Percentiles rank a stretch among this genome's conserved stretches.
Evolutionary conservation across 1,140 invertebrate species (phyloP).

Genomic region (Scaptomyza pallida): DNA sequence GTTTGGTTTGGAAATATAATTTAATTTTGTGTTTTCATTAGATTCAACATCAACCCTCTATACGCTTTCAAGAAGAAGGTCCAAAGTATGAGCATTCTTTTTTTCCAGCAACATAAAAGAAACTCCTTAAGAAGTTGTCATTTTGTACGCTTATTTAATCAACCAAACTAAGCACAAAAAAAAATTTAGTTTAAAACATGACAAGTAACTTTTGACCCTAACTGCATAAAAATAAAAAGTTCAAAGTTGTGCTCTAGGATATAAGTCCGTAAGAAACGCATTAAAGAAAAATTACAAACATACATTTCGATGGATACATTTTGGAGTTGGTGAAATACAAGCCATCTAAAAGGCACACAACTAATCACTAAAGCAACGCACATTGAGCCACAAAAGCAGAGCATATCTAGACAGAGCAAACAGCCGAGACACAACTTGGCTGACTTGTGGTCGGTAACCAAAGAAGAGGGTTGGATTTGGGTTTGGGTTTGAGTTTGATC

Average conservation of each 20-base stretch:
- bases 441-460: slow-evolving; percentile 34
- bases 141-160: too few species aligned
- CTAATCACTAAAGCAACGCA: slow-evolving; percentile 33
- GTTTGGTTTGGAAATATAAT: too few species aligned
- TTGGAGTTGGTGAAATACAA: too few species aligned
- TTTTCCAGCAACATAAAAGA: too few species aligned
- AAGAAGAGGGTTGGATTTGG: neutral
- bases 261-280: neutral
- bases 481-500: slow-evolving; percentile 14
- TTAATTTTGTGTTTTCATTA: too few species aligned
- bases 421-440: slow-evolving; percentile 5
- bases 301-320: too few species aligned
- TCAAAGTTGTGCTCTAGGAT: neutral
- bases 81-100: too few species aligned
- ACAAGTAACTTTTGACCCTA: neutral
- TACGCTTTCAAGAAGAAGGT: too few species aligned
- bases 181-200: neutral
- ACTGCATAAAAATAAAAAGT: neutral
- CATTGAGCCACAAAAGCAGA: neutral
- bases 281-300: neutral
- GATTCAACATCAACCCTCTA: too few species aligned
- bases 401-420: slow-evolving; percentile 35
- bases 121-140: too few species aligned
- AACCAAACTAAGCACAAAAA: neutral
- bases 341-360: slow-evolving; percentile 22